Base-by-base conservation (phyloP, 2,797 vertebrate species). In the Eurystomus glaucurus region DNA sequence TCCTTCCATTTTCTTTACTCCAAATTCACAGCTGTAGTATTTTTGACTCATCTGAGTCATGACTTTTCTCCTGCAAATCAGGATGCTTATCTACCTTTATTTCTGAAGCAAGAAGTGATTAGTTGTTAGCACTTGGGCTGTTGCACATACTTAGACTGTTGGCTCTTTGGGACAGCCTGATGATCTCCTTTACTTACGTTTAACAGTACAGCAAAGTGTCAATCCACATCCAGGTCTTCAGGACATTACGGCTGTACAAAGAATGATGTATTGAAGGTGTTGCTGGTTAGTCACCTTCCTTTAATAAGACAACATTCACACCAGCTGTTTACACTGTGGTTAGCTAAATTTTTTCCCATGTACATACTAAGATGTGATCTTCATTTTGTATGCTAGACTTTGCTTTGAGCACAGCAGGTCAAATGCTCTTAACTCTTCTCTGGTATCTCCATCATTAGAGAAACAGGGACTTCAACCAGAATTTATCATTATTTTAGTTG, bases 201-300 rank as follows among this genome's bases (percentile, higher is more conserved):
- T 72, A 35, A 10, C 43, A 28, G 55, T 4, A 28, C 37, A 48
- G 62, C 2, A 6, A 25, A 57, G 50, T 2, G 1, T 11, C 65
- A 12, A 0, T 10, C 20, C 39, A 1, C 39, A 50, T 3, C 20
- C 48, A 87, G 51, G n/a, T 16, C 66, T 87, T 65, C 1, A 2
- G 61, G 54, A 55, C 35, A 7, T 2, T 54, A 16, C 33, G 39
- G 76, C 20, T 54, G 39, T 13, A 22, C n/a, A 45, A 72, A 75
- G 37, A 70, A 37, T 19, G 70, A 41, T 41, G 55, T 86, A 93
- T 71, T 22, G 18, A 45, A 94, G 66, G 39, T 90, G 92, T 29
- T 93, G 35, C 51, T 93, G 61, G 46, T 85, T 87, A 85, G 51
- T 66, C 58, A 55, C 43, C 54, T 35, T 72, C 33, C 65, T 62